Evolutionary conservation across 2,113 vertebrate genomes (phyloP).

Genomic region (Coregonus clupeaformis): DNA sequence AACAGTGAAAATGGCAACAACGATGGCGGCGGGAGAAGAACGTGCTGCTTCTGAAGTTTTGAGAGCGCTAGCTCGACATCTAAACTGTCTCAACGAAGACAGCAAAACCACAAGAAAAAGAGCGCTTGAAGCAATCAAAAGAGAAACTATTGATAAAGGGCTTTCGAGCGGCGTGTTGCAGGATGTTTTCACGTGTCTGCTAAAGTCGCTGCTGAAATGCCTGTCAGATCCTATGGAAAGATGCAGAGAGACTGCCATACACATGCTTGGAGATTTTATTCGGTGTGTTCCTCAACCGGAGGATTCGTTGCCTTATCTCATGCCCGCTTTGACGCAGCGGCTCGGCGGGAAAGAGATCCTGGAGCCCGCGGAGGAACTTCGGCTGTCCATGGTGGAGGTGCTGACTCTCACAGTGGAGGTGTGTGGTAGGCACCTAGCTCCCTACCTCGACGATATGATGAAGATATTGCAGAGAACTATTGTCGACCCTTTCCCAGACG

Average conservation of each 20-base stretch:
- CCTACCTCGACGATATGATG: conserved; percentile 81
- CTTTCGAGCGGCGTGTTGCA: conserved; percentile 71
- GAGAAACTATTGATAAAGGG: conserved; percentile 68
- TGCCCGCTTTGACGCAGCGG: conserved; percentile 82
- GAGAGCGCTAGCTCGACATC: conserved; percentile 76
- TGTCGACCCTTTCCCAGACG: conserved; percentile 86
- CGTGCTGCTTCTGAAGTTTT: conserved; percentile 70
- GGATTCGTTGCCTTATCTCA: conserved; percentile 80
- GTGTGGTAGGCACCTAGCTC: conserved; percentile 72
- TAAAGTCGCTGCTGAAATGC: conserved; percentile 82
- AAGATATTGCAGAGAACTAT: conserved; percentile 77
- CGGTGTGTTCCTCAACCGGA: conserved; percentile 73
- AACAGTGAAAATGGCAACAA: conserved; percentile 60
- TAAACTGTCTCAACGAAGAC: conserved; percentile 81
- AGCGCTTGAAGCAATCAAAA: conserved; percentile 80
- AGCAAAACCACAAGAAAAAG: conserved; percentile 77
- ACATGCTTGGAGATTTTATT: conserved; percentile 76
- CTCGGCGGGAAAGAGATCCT: conserved; percentile 68
- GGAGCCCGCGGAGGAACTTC: conserved; percentile 89
- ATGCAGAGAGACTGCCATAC: conserved; percentile 82
- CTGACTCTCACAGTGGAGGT: conserved; percentile 76
- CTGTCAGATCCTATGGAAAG: conserved; percentile 83
- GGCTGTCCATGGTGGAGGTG: conserved; percentile 81
- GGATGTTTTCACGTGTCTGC: conserved; percentile 77
- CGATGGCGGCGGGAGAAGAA: conserved; percentile 57